Evolutionary conservation across 2,113 vertebrate genomes (phyloP).

Genomic region (Phyllostomus hastatus): DNA sequence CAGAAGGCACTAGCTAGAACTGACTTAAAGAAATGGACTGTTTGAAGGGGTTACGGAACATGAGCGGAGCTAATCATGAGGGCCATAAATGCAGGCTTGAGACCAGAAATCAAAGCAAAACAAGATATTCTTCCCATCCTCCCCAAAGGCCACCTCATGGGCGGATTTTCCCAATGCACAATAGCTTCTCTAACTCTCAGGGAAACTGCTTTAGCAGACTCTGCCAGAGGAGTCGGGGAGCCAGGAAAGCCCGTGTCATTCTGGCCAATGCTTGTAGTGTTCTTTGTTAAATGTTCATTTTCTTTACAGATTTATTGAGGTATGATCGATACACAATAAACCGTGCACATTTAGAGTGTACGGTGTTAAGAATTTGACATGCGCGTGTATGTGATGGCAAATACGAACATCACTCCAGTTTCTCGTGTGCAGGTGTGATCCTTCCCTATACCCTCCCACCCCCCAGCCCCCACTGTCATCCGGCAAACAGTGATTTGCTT

Average conservation of each 20-base stretch:
- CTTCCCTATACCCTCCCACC: neutral
- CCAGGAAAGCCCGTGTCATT: neutral
- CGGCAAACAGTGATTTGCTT: neutral
- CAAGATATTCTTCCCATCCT: neutral
- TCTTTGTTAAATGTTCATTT: neutral
- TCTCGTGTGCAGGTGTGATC: neutral
- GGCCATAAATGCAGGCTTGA: neutral
- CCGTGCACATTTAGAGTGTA: neutral
- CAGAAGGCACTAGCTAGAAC: neutral
- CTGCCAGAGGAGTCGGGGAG: neutral
- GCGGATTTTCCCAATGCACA: neutral
- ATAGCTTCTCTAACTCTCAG: neutral
- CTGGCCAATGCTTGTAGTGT: neutral
- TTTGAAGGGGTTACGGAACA: neutral
- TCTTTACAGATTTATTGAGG: neutral
- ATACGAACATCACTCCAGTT: neutral
- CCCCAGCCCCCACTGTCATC: neutral
- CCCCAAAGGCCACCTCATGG: neutral
- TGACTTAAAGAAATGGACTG: neutral
- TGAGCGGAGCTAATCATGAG: neutral
- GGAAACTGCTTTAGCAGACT: neutral
- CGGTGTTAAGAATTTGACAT: neutral
- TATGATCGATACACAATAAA: neutral
- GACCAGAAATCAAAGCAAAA: slow-evolving; percentile 6
- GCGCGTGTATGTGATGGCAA: neutral